Base-by-base conservation (phyloP, 1,140 invertebrate genomes). In the Penaeus chinensis region DNA sequence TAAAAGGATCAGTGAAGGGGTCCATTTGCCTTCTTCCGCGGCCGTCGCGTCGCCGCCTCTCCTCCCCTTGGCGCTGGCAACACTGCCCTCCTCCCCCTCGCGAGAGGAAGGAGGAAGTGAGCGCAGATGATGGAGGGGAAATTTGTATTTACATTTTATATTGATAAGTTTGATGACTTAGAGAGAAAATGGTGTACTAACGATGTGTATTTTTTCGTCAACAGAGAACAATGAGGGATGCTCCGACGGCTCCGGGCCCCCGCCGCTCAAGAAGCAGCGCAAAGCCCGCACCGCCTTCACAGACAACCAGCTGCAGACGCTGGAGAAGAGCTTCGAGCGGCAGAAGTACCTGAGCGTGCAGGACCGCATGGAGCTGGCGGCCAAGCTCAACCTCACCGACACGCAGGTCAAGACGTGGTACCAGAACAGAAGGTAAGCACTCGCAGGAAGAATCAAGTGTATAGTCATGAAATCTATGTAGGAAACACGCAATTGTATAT, bases 331-430 rank as follows among this genome's bases (percentile, higher is more conserved):
- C 69, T 87, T 87, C 71, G 86, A 87, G 71, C 80, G 85, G 60
- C 86, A 87, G 80, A 87, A 87, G 61, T 87, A 87, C 80, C 71
- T 87, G 66, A 87, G 86, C 81, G 86, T 87, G 24, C 86, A 87
- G 86, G 86, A 87, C 71, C 86, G 86, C 80, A 87, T 87, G 86
- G 86, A 87, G 54, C 86, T 87, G 86, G 86, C 86, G 10, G 80
- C 86, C 74, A 87, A 87, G 42, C 86, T 87, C 24, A 83, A 83
- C 80, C 86, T 87, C 42, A 87, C 86, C 20, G 86, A 87, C 81
- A 87, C 86, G 22, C 86, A 87, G 66, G 86, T 87, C 86, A 87
- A 87, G 86, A 87, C 86, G 42, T 87, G 86, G 86, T 87, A 87
- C 81, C 86, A 87, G 80, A 87, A 87, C 80, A 87, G 86, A 83